A percentile compares a stretch with the other conserved stretches of the same genome.
Evolutionary conservation across 1,140 invertebrate genomes (phyloP).

Genomic region (Adelges cooleyi): DNA sequence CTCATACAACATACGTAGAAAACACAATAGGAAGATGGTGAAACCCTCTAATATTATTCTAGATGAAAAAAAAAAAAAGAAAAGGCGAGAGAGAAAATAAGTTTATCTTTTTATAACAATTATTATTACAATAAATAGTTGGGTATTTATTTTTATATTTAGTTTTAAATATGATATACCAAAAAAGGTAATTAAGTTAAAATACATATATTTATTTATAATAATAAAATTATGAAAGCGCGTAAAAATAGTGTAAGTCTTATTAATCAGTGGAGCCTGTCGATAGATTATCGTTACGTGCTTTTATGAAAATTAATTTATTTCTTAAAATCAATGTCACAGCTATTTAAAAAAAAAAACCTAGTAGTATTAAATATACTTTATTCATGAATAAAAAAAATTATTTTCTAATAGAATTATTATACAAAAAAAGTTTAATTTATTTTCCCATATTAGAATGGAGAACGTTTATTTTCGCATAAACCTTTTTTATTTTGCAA

Average conservation of each 20-base stretch:
- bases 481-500: not conserved
- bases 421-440: constrained; percentile 14
- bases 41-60: constrained; percentile 24
- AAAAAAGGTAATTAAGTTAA: constrained; percentile 11
- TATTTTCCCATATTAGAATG: not conserved
- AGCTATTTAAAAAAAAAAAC: constrained; percentile 14
- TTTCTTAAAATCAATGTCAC: not conserved
- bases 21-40: constrained; percentile 20
- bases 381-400: constrained; percentile 15
- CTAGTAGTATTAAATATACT: not conserved
- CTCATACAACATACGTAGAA: not conserved
- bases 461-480: not conserved
- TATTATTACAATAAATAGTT: constrained; percentile 9
- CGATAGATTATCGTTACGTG: constrained; percentile 17
- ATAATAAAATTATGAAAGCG: constrained; percentile 24
- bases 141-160: not conserved
- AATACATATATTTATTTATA: constrained; percentile 8
- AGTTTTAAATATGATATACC: constrained; percentile 9
- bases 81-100: not conserved
- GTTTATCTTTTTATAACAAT: not conserved
- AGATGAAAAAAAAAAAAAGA: not conserved
- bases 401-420: constrained; percentile 7
- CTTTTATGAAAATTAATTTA: constrained; percentile 4
- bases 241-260: constrained; percentile 28
- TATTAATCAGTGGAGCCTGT: constrained; percentile 27